Percentiles rank a stretch among this genome's conserved stretches.
Evolutionary conservation across 2,113 vertebrate genomes (phyloP).

Genomic region (Ramphastos sulfuratus): DNA sequence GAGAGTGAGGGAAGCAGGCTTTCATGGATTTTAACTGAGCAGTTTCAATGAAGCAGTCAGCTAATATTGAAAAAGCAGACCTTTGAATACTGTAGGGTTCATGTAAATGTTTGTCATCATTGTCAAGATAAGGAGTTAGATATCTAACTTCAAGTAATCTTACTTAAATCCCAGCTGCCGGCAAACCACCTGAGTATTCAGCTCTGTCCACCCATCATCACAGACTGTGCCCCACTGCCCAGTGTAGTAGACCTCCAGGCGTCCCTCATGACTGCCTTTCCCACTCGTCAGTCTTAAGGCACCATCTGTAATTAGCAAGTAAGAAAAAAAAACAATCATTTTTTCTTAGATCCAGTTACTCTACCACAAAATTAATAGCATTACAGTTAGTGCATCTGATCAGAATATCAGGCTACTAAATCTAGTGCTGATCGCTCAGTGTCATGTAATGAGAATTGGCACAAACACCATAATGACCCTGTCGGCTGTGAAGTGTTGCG

Average conservation of each 20-base stretch:
- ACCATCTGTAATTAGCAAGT: conserved; percentile 80
- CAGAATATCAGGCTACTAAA: not conserved
- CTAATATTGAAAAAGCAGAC: not conserved
- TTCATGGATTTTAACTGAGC: not conserved
- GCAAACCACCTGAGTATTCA: conserved; percentile 88
- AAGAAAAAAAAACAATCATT: not conserved
- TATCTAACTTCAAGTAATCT: conserved; percentile 20
- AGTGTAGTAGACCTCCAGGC: conserved; percentile 85
- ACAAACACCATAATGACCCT: not conserved
- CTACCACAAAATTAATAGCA: not conserved
- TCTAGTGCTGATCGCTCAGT: not conserved
- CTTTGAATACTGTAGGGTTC: not conserved
- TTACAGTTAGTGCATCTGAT: not conserved
- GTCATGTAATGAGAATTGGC: not conserved
- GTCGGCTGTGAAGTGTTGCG: not conserved
- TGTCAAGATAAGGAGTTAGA: not conserved
- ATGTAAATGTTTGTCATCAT: not conserved
- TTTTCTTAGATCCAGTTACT: not conserved
- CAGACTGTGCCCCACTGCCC: conserved; percentile 94
- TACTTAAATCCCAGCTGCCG: conserved; percentile 94
- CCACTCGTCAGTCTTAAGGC: conserved; percentile 83
- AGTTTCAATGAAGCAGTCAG: not conserved
- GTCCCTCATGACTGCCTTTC: conserved; percentile 80
- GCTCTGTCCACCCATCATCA: conserved; percentile 90
- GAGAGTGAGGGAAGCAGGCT: not conserved